Evolutionary conservation across 2,797 vertebrate species (phyloP).

Genomic region (Botia almorhae): DNA sequence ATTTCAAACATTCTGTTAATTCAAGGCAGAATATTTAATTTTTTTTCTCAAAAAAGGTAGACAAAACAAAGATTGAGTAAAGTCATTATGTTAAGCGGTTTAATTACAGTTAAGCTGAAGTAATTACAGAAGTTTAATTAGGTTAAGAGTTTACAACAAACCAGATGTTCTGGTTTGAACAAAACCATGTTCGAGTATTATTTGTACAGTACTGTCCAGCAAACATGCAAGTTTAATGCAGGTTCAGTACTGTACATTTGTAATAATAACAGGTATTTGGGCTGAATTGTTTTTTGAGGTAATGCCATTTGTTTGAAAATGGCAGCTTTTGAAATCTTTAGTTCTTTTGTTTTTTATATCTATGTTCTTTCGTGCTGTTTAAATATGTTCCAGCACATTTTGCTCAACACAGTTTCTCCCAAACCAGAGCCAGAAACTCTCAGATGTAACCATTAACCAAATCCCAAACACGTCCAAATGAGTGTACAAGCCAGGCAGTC

Average conservation of each 20-base stretch:
- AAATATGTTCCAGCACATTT: conserved; percentile 37
- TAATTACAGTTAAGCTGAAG: no score
- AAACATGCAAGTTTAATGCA: neutral
- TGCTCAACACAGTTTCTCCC: conserved; percentile 20
- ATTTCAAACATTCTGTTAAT: no score
- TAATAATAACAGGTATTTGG: neutral
- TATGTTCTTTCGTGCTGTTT: neutral
- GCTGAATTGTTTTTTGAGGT: neutral
- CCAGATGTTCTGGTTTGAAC: no score
- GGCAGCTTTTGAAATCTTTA: conserved; percentile 8
- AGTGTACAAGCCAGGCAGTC: conserved; percentile 3
- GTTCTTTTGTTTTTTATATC: neutral
- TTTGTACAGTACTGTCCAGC: no score
- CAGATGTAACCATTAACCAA: conserved; percentile 58
- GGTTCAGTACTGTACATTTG: neutral
- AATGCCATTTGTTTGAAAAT: conserved; percentile 1
- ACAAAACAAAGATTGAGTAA: no score
- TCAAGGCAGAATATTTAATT: no score
- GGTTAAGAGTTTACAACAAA: no score
- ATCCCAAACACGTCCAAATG: conserved; percentile 26
- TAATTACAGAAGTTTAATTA: no score
- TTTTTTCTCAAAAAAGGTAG: no score
- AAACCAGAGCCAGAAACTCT: conserved; percentile 43
- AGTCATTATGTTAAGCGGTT: no score
- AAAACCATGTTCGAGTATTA: no score